Evolutionary conservation across 2,888 invertebrate genomes (phyloP).

Genomic region (Ceramica pisi): DNA sequence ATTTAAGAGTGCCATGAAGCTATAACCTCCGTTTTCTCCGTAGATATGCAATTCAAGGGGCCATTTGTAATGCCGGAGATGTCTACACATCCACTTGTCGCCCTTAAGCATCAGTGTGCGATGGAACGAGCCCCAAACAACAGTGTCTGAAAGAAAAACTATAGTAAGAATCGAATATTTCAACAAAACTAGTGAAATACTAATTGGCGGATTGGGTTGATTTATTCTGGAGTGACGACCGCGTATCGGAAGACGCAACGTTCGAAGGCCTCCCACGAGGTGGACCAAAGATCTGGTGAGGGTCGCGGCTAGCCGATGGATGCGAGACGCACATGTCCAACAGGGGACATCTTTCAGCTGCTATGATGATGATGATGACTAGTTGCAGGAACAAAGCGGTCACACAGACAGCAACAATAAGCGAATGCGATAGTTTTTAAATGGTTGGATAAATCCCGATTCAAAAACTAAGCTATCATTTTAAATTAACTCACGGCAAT

Average conservation of each 20-base stretch:
- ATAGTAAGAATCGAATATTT: background rate
- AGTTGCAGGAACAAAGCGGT: background rate
- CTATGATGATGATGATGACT: too few relatives aligned
- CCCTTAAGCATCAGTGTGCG: constrained; percentile 78
- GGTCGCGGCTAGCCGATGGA: too few relatives aligned
- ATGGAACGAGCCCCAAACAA: constrained; percentile 85
- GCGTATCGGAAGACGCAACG: too few relatives aligned
- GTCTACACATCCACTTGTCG: constrained; percentile 72
- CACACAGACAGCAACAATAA: background rate
- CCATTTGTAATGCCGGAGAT: constrained; percentile 78
- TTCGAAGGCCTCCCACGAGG: too few relatives aligned
- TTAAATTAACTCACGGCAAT: constrained; percentile 28
- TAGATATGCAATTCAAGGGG: constrained; percentile 82
- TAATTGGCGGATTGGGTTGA: too few relatives aligned
- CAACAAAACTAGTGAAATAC: background rate
- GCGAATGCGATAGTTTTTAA: background rate
- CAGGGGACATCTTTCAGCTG: too few relatives aligned
- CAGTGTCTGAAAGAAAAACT: constrained; percentile 69
- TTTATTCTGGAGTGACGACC: too few relatives aligned
- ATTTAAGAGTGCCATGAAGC: constrained; percentile 82
- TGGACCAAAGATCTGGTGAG: too few relatives aligned
- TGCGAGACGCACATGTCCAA: too few relatives aligned
- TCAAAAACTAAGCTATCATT: background rate
- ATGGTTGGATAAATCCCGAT: background rate
- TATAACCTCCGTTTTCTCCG: constrained; percentile 73